Percentiles rank a stretch among this genome's conserved stretches.
Evolutionary conservation across 2,113 vertebrate genomes (phyloP).

Genomic region (Xenopus borealis): DNA sequence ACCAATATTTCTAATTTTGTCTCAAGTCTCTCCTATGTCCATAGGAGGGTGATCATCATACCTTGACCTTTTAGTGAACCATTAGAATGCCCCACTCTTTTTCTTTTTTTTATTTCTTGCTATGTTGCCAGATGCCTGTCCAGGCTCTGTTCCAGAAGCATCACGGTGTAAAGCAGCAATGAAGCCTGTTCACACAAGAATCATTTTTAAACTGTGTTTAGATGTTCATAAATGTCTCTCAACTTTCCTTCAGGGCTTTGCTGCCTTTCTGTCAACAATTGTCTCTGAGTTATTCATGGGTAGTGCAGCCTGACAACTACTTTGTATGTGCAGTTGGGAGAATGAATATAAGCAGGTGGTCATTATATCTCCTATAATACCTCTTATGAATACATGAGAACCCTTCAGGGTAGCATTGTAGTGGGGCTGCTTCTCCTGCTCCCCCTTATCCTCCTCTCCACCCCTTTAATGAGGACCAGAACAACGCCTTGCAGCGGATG

Average conservation of each 20-base stretch:
- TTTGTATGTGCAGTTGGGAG: conserved; percentile 41
- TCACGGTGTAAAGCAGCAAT: background rate
- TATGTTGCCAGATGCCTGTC: background rate
- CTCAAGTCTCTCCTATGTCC: too few relatives aligned
- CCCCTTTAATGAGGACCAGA: conserved; percentile 55
- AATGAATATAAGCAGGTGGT: conserved; percentile 68
- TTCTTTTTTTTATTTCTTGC: too few relatives aligned
- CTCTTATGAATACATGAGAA: conserved; percentile 67
- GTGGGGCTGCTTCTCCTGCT: conserved; percentile 40
- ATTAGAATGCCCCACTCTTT: too few relatives aligned
- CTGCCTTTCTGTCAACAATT: background rate
- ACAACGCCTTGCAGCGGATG: conserved; percentile 78
- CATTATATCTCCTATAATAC: conserved; percentile 71
- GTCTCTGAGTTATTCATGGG: conserved; percentile 11
- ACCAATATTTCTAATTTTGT: too few relatives aligned
- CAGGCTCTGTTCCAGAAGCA: background rate
- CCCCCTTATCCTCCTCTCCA: background rate
- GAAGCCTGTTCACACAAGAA: background rate
- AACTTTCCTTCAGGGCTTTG: background rate
- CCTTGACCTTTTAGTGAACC: too few relatives aligned
- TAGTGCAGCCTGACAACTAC: conserved; percentile 20
- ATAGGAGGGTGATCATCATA: too few relatives aligned
- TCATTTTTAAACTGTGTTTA: conserved; percentile 6
- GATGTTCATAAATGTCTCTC: background rate
- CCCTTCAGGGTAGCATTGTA: conserved; percentile 49